A percentile compares a stretch with the other conserved stretches of the same genome.
These are phyloP conservation scores for Spheniscus mendiculus DNA, from an alignment of 2,113 vertebrate genomes.

Conservation along the genomic window DNA sequence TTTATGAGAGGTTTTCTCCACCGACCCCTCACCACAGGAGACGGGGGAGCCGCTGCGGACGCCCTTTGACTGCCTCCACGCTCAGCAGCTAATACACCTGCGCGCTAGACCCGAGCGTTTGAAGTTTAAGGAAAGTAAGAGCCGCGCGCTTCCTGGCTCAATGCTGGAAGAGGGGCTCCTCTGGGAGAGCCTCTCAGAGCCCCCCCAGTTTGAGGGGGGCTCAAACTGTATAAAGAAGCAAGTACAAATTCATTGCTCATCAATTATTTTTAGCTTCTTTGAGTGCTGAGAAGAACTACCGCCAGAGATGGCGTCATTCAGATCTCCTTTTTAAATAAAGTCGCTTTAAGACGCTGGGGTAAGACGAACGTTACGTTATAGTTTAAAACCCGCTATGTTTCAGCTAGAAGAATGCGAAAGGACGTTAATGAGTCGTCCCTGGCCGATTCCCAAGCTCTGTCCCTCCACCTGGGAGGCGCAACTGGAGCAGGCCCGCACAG, in stretches of 20 bases:
- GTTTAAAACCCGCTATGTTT: not conserved
- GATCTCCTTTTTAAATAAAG: not conserved
- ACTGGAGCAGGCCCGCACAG: not conserved
- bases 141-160: accelerated
- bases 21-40: not conserved
- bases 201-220: too few relatives aligned
- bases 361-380: accelerated
- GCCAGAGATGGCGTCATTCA: not conserved
- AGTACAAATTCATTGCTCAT: not conserved
- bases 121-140: not conserved
- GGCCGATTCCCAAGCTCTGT: not conserved
- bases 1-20: not conserved
- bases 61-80: not conserved
- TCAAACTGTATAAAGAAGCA: not conserved
- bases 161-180: not conserved
- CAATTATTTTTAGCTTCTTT: not conserved
- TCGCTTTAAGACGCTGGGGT: accelerated
- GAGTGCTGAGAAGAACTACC: not conserved
- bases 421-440: not conserved
- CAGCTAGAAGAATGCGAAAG: not conserved
- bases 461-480: not conserved
- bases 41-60: accelerated
- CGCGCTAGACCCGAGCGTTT: not conserved
- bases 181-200: not conserved
- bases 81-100: not conserved